A percentile compares a stretch with the other conserved stretches of the same genome.
phyloP scores from a whole-genome alignment of 2,888 invertebrate species.

The Stratiomys singularior region DNA sequence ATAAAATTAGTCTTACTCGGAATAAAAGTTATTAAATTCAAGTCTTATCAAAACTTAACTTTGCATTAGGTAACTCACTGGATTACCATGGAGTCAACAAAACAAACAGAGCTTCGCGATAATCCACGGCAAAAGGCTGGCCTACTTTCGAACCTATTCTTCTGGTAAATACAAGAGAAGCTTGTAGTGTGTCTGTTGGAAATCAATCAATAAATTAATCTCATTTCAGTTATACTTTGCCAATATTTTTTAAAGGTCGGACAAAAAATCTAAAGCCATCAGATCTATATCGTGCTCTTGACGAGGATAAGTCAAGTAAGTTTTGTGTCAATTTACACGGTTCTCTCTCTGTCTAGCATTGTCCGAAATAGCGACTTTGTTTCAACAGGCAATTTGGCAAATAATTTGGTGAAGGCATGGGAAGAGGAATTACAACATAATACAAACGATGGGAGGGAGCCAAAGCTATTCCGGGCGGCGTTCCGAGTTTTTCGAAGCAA shows the following conservation, averaged over 20 bases:
- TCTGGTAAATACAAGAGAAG: slow-evolving; percentile 15
- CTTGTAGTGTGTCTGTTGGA: no score
- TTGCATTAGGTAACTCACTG: no score
- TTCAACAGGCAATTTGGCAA: slow-evolving; percentile 67
- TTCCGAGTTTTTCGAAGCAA: slow-evolving; percentile 71
- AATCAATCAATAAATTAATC: neutral
- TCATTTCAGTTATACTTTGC: slow-evolving; percentile 76
- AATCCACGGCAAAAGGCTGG: slow-evolving; percentile 26
- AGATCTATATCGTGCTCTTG: slow-evolving; percentile 79
- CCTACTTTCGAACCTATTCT: slow-evolving; percentile 13
- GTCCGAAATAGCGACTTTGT: no score
- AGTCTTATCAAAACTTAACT: no score
- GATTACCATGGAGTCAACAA: slow-evolving; percentile 11
- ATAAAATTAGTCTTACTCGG: no score
- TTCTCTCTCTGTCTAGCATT: slow-evolving; percentile 40
- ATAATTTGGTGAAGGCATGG: slow-evolving; percentile 71
- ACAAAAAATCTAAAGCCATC: slow-evolving; percentile 75
- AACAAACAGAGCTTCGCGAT: slow-evolving; percentile 11
- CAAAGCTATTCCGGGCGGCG: slow-evolving; percentile 69
- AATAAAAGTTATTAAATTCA: no score
- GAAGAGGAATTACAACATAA: slow-evolving; percentile 67
- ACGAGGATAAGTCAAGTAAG: slow-evolving; percentile 74
- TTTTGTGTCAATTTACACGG: slow-evolving; percentile 25
- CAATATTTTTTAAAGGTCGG: slow-evolving; percentile 79
- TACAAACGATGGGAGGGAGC: slow-evolving; percentile 63